Conservation (phyloP, 2,797 vertebrate species). For the Neopelma chrysocephalum region DNA sequence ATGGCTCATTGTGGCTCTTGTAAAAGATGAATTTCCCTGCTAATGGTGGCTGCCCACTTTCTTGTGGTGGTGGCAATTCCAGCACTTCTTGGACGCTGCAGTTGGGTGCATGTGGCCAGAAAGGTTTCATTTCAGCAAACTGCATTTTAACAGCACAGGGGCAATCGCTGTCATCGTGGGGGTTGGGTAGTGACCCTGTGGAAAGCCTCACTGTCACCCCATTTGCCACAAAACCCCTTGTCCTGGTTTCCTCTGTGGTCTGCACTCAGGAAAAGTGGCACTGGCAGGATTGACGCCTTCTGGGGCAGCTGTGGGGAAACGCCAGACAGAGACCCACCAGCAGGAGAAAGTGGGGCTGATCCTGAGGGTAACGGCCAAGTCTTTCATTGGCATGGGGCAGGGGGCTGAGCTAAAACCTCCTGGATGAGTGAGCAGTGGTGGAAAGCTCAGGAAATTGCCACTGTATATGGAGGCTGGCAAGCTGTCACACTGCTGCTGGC, state of each 20-base stretch:
- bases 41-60: not conserved
- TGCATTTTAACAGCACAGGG: not conserved
- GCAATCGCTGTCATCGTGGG: accelerated
- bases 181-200: not conserved
- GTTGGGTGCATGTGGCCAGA: accelerated
- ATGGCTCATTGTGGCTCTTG: not conserved
- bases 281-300: accelerated
- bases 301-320: not conserved
- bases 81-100: accelerated
- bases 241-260: accelerated
- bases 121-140: not conserved
- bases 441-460: not conserved
- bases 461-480: not conserved
- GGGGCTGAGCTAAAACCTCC: not conserved
- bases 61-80: accelerated
- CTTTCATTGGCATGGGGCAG: accelerated
- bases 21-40: not conserved
- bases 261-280: accelerated
- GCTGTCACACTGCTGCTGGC: accelerated
- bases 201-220: accelerated
- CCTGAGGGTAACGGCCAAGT: accelerated
- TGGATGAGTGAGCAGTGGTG: accelerated
- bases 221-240: not conserved
- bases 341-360: not conserved
- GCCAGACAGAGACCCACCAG: not conserved